Percentiles rank a stretch among this genome's conserved stretches.
Evolutionary conservation across 2,888 invertebrate genomes (phyloP).

Genomic region (Phyllotreta striolata): DNA sequence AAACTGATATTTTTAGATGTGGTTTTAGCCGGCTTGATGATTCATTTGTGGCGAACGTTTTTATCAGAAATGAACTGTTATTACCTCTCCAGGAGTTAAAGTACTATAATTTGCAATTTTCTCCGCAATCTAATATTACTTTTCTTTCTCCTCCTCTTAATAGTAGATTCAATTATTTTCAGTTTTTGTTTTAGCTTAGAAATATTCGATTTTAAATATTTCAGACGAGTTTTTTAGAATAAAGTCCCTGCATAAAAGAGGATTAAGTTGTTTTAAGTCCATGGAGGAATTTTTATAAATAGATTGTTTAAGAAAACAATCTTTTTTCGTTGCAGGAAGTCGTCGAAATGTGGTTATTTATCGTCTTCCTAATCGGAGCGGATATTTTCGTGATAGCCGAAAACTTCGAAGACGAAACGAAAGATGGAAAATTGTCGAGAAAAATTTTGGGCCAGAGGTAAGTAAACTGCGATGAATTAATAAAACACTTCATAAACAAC

Average conservation of each 20-base stretch:
- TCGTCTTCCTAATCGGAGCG: constrained; percentile 38
- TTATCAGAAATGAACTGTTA: constrained; percentile 1
- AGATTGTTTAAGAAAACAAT: constrained; percentile 4
- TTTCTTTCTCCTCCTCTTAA: too few relatives aligned
- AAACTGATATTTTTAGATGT: constrained; percentile 11
- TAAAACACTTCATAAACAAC: background rate
- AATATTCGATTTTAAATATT: too few relatives aligned
- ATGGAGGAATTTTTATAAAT: background rate
- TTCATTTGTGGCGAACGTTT: background rate
- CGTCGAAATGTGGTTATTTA: constrained; percentile 41
- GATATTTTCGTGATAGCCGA: constrained; percentile 31
- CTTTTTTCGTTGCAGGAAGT: constrained; percentile 34
- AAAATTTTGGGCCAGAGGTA: constrained; percentile 71
- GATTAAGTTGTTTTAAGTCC: background rate
- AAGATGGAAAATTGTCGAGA: constrained; percentile 63
- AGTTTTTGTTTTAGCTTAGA: too few relatives aligned
- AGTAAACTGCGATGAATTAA: constrained; percentile 41
- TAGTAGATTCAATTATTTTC: too few relatives aligned
- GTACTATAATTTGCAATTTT: too few relatives aligned
- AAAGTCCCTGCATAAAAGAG: background rate
- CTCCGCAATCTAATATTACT: too few relatives aligned
- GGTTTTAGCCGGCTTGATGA: too few relatives aligned
- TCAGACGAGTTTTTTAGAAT: background rate
- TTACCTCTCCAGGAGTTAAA: background rate
- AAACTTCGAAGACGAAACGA: constrained; percentile 39